Percentiles rank a stretch among this genome's conserved stretches.
Evolutionary conservation across 2,888 invertebrate genomes (phyloP).

Genomic region (Synergus gifuensis): DNA sequence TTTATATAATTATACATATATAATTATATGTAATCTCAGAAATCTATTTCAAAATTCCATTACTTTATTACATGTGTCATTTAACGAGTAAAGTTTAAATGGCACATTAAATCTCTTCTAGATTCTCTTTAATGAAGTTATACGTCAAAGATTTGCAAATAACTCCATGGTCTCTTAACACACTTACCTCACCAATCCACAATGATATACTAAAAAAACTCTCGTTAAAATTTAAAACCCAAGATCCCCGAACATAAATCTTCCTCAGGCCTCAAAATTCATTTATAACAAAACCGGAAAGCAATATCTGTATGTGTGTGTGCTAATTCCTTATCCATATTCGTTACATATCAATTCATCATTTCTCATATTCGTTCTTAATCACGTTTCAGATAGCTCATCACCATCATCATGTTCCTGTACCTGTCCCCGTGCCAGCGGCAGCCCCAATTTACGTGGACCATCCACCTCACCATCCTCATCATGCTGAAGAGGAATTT

Average conservation of each 20-base stretch:
- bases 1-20: too few relatives aligned
- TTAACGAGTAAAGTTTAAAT: too few relatives aligned
- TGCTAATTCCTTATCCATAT: not conserved
- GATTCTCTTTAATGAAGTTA: too few relatives aligned
- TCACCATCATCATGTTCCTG: slow-evolving; percentile 84
- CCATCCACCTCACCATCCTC: slow-evolving; percentile 68
- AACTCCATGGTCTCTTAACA: not conserved
- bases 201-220: not conserved
- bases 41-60: too few relatives aligned
- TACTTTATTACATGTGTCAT: too few relatives aligned
- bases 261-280: too few relatives aligned
- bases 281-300: too few relatives aligned
- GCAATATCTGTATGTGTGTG: not conserved
- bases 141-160: too few relatives aligned
- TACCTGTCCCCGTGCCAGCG: slow-evolving; percentile 75
- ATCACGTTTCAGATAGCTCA: slow-evolving; percentile 82
- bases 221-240: too few relatives aligned
- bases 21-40: too few relatives aligned
- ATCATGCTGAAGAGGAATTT: slow-evolving; percentile 69
- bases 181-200: not conserved
- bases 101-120: too few relatives aligned
- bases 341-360: not conserved
- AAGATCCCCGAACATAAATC: too few relatives aligned
- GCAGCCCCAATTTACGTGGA: slow-evolving; percentile 60
- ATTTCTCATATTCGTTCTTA: slow-evolving; percentile 4